These are phyloP conservation scores for Ancistrus triradiatus DNA, from an alignment of 2,113 vertebrate genomes.

Conservation along the genomic window DNA sequence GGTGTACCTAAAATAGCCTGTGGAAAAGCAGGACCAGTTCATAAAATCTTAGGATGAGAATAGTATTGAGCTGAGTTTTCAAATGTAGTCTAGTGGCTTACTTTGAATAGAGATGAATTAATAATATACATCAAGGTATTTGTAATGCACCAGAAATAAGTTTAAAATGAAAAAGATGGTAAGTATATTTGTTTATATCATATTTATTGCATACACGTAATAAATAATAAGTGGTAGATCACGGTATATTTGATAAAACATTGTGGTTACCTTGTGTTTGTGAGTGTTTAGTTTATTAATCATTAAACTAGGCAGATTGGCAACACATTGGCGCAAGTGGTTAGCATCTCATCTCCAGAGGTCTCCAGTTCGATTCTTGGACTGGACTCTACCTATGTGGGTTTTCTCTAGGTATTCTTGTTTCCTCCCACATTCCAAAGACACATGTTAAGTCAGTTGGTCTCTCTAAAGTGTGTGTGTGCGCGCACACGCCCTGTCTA, in stretches of 20 bases:
- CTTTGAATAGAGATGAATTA: neutral
- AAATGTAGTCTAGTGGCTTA: neutral
- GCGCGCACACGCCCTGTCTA: too few species aligned
- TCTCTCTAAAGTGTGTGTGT: too few species aligned
- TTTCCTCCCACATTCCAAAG: too few species aligned
- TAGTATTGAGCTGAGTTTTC: neutral
- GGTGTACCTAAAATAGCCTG: constrained; percentile 19
- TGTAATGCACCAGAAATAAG: neutral
- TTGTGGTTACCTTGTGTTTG: neutral
- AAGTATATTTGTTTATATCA: neutral
- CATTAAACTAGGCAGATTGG: too few species aligned
- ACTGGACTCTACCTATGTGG: too few species aligned
- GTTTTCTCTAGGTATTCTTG: too few species aligned
- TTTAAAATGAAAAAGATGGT: neutral
- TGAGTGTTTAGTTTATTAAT: too few species aligned
- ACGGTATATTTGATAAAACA: neutral
- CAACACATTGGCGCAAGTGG: too few species aligned
- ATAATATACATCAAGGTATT: neutral
- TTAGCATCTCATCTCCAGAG: too few species aligned
- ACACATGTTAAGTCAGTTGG: too few species aligned
- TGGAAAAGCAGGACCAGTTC: constrained; percentile 4
- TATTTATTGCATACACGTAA: neutral
- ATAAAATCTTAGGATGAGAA: neutral
- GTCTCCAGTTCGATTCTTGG: too few species aligned
- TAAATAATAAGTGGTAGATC: neutral